phyloP scores from a whole-genome alignment of 1,140 invertebrate genomes.

The Delia radicum region DNA sequence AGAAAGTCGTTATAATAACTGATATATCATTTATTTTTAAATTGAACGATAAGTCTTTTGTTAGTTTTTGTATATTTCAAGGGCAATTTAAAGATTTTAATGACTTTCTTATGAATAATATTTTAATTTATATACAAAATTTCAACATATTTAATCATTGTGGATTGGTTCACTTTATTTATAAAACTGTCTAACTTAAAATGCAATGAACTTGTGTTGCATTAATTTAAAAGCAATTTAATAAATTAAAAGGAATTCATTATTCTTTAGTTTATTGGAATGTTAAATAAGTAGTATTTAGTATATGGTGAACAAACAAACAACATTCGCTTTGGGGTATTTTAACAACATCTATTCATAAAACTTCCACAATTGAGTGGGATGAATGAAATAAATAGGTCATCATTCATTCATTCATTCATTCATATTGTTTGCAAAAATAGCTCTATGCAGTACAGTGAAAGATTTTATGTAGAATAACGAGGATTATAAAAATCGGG shows the following conservation, averaged over 20 bases:
- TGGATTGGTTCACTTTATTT: not conserved
- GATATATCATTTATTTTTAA: too few relatives aligned
- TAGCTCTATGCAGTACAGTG: too few relatives aligned
- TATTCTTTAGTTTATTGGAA: not conserved
- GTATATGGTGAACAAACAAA: not conserved
- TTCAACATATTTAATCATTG: too few relatives aligned
- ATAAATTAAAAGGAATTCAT: not conserved
- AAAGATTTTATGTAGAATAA: too few relatives aligned
- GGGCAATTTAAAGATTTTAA: too few relatives aligned
- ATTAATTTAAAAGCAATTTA: not conserved
- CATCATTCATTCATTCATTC: not conserved
- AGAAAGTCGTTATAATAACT: too few relatives aligned
- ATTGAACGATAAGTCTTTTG: too few relatives aligned
- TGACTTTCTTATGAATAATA: too few relatives aligned
- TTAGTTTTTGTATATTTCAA: too few relatives aligned
- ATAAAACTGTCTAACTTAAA: not conserved
- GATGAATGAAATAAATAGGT: not conserved
- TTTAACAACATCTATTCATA: not conserved
- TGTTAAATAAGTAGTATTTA: not conserved
- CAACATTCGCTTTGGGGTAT: not conserved
- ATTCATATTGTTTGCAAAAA: too few relatives aligned
- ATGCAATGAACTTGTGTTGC: not conserved
- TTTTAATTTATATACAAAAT: too few relatives aligned
- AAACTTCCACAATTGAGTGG: not conserved
- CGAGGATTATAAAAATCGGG: too few relatives aligned